Base-by-base conservation (phyloP, 2,888 invertebrate genomes). In the Scaptomyza parva region DNA sequence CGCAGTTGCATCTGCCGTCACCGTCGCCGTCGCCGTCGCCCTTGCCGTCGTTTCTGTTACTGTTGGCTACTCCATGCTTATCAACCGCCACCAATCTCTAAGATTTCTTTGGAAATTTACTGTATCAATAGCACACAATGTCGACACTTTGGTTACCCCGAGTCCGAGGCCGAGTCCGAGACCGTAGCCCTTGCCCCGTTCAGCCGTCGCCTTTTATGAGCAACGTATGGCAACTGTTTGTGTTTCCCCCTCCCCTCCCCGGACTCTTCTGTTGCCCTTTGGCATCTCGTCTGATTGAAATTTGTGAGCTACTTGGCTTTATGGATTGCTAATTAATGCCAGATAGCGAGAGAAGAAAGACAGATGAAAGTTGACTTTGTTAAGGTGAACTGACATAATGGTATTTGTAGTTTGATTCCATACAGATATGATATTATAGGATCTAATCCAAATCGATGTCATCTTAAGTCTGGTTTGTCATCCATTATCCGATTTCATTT, bases 61-160 rank as follows among this genome's bases (percentile, higher is more conserved):
- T 18, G 40, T 43, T 67, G 76, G n/a, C n/a, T n/a, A n/a, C 59
- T 78, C 63, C 79, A 80, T 65, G 88, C 84, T 88, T 86, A 85
- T 85, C 84, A 83, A 67, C 71, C 63, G 76, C 76, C 81, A 84
- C 70, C 64, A 78, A 85, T 85, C 84, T 88, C 64, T 44, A 80
- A 88, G 88, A 85, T 86, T 85, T 88, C 88, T 43, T 70, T 64
- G 70, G 84, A 88, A 88, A 80, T 87, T 73, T 87, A 85, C 83
- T 83, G 58, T 87, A 82, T 82, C 82, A 82, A 87, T 85, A 73
- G 81, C 60, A 63, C 50, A 79, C 86, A 81, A 78, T 76, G 84
- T 79, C 71, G 69, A 84, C 72, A 67, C 84, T 84, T 69, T 63
- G 77, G 45, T 54, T 14, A 33, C 14, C 33, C 14, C 33, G 20